Conservation (phyloP, 1,140 invertebrate species). For the Drosophila leontia region DNA sequence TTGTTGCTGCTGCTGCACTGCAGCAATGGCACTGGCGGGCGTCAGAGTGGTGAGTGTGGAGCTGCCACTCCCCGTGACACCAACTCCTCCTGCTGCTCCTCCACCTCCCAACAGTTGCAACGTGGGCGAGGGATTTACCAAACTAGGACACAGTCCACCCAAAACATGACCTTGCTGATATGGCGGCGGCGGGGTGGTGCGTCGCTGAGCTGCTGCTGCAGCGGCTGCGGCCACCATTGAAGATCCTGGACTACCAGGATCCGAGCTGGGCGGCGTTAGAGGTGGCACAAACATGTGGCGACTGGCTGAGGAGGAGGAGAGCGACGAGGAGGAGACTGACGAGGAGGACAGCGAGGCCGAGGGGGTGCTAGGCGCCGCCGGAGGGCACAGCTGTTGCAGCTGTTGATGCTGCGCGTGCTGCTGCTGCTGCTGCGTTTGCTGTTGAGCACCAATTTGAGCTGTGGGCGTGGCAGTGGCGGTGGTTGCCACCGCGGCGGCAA, state of each 20-base stretch:
- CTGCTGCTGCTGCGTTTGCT: constrained; percentile 66
- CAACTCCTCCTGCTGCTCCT: constrained; percentile 14
- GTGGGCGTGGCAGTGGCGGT: constrained; percentile 74
- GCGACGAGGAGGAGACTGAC: constrained; percentile 64
- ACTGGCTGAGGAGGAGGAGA: constrained; percentile 52
- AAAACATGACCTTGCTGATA: constrained; percentile 82
- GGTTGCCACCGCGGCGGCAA: constrained; percentile 42
- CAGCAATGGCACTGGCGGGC: constrained; percentile 49
- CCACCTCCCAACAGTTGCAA: constrained; percentile 52
- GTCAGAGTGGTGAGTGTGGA: constrained; percentile 73
- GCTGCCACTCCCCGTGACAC: constrained; percentile 16
- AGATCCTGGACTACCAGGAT: constrained; percentile 91
- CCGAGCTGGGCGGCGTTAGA: constrained; percentile 92
- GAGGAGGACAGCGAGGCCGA: constrained; percentile 62
- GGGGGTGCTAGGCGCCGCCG: constrained; percentile 74
- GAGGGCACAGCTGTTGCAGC: constrained; percentile 76
- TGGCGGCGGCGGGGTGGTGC: constrained; percentile 85
- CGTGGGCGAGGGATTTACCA: constrained; percentile 58
- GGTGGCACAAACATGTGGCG: constrained; percentile 91
- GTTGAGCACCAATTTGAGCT: constrained; percentile 76
- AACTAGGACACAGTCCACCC: constrained; percentile 60
- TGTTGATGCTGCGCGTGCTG: constrained; percentile 64
- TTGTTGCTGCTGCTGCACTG: constrained; percentile 32
- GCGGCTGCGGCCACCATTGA: constrained; percentile 84
- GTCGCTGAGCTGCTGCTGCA: constrained; percentile 84